Evolutionary conservation across 1,140 invertebrate genomes (phyloP).

Genomic region (Agrilus planipennis): DNA sequence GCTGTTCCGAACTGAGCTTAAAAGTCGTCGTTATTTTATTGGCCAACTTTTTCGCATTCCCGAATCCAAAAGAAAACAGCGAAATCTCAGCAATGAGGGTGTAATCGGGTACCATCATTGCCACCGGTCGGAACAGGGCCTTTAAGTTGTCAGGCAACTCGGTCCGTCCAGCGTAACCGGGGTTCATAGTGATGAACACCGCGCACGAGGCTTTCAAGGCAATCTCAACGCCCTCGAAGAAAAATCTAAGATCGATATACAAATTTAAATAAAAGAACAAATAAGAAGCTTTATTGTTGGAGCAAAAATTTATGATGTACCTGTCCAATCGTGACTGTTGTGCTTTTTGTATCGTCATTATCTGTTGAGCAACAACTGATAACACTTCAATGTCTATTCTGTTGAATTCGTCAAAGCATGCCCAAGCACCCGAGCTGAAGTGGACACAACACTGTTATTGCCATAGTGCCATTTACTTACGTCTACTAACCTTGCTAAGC

Average conservation of each 20-base stretch:
- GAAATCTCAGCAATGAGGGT: constrained; percentile 60
- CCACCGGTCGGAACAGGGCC: constrained; percentile 58
- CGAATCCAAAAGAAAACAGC: constrained; percentile 58
- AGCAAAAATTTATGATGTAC: constrained; percentile 17
- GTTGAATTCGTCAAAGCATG: constrained; percentile 71
- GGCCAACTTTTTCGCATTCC: constrained; percentile 48
- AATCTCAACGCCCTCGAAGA: constrained; percentile 49
- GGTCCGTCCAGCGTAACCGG: constrained; percentile 58
- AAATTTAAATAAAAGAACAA: not conserved
- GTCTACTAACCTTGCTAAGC: constrained; percentile 35
- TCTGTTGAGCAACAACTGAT: constrained; percentile 50
- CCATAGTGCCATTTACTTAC: constrained; percentile 19
- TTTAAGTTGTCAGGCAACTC: constrained; percentile 65
- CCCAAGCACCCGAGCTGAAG: constrained; percentile 53
- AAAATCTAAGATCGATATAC: constrained; percentile 32
- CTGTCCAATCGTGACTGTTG: constrained; percentile 34
- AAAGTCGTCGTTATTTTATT: constrained; percentile 62
- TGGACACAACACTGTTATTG: constrained; percentile 29
- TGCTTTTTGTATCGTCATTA: constrained; percentile 49
- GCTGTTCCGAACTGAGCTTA: constrained; percentile 56
- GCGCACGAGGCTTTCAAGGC: constrained; percentile 50
- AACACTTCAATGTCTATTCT: constrained; percentile 57
- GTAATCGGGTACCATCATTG: constrained; percentile 70
- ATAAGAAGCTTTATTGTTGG: not conserved
- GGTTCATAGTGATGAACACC: constrained; percentile 67